Evolutionary conservation across 2,797 vertebrate genomes (phyloP), one percentile per base, ranked within the genome.

Genomic region (Buphagus erythrorhynchus): DNA sequence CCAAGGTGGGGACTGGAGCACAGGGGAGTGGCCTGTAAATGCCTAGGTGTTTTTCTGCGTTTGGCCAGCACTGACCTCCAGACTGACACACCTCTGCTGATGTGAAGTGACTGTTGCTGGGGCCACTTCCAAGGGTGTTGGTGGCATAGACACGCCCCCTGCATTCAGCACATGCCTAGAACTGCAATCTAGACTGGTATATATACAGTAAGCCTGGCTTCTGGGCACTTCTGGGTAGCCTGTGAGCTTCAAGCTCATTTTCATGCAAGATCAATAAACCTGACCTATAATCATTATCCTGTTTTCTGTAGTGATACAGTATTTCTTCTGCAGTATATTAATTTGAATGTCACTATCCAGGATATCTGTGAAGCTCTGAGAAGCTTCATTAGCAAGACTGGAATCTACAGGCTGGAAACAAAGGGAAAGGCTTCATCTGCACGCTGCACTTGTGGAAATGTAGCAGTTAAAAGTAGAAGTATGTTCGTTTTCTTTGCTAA

Each of bases 381-480:
- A 74, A 91, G 72, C 72, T 83, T 90, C 5, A 0, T 67, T 86
- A 69, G n/a, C 59, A 79, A 51, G 43, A 59, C 76, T 81, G 55
- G 58, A 91, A 67, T 76, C 65, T 92, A 76, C 72, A 82, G 63
- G 92, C 59, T 86, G 87, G 86, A 95, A 94, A 82, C 85, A 95
- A 95, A 94, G 87, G 73, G 90, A 94, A 85, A 65, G 31, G 89
- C 68, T 94, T 91, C 40, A 72, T 74, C 69, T 94, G 86, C 63
- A 72, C 93, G 86, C 51, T 91, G 66, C 76, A 67, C 25, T 78
- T 83, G 28, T 29, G 78, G 61, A 90, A 91, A 80, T 76, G 45
- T 75, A 90, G 65, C 66, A 73, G 19, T 71, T 91, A 74, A 40
- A 88, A 80, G 42, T 9, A 76, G 77, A 84, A 74, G 61, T 43